Percentiles rank a stretch among this genome's conserved stretches.
Evolutionary conservation across 92 coral and sea anemone genomes (phyloP).

Genomic region (Actinostola sp.): DNA sequence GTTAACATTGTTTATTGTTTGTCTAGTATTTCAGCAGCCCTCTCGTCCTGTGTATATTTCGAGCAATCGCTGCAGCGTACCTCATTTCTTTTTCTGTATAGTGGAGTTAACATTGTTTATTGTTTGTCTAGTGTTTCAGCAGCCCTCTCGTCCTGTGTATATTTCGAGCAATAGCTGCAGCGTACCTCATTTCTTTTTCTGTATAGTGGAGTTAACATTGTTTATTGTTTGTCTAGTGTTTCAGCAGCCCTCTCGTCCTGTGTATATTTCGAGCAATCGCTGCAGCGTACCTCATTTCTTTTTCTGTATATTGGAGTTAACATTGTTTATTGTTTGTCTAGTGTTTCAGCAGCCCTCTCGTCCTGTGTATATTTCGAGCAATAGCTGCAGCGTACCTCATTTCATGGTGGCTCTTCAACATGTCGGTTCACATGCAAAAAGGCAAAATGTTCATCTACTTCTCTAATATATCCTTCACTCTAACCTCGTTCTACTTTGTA

Average conservation of each 20-base stretch:
- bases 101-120: too few species aligned
- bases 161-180: not conserved
- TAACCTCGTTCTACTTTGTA: constrained; percentile 24
- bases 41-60: too few species aligned
- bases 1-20: too few species aligned
- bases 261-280: not conserved
- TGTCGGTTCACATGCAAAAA: constrained; percentile 15
- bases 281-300: not conserved
- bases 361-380: constrained; percentile 21
- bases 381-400: constrained; percentile 22
- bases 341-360: constrained; percentile 31
- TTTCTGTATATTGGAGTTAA: not conserved
- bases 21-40: too few species aligned
- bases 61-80: too few species aligned
- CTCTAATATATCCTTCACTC: constrained; percentile 28
- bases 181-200: not conserved
- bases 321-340: not conserved
- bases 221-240: too few species aligned
- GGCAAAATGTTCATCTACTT: constrained; percentile 44
- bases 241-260: not conserved
- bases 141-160: not conserved
- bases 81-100: too few species aligned
- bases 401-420: constrained; percentile 43
- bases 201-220: too few species aligned
- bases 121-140: too few species aligned